Evolutionary conservation across 2,113 vertebrate species (phyloP), one percentile per base, ranked within the genome.

Genomic region (Clarias batrachus): DNA sequence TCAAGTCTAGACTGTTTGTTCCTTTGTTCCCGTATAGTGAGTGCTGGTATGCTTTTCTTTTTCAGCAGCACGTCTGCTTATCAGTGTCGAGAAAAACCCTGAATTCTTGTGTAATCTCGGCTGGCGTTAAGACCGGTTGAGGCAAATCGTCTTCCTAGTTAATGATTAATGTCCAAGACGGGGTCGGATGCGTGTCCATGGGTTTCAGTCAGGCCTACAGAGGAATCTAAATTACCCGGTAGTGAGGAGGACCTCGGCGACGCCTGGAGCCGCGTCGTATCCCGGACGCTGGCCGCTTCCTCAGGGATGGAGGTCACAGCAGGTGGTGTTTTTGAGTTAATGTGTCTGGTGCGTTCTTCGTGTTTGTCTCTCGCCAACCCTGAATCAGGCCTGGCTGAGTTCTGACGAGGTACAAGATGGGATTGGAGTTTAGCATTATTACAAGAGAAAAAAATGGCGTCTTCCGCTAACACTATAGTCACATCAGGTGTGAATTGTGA

Each of bases 141-240:
- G 60, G 19, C 60, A 81, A 11, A 54, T 77, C 52, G 74, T 19
- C 11, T 48, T n/a, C n/a, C 33, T 12, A 52, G 68, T 54, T 76
- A 90, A 95, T 94, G 97, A 93, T 92, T 94, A 81, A 94, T 93
- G 3, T 94, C 92, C 62, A 98, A 94, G 87, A 93, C 93, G 0
- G 97, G 97, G 87, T 98, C 97, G 59, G 97, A 99, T 89, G 94
- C 91, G 65, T 97, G 95, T 93, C 96, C 97, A 92, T 96, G 96
- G 91, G 96, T 95, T 90, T 95, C 95, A 81, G 92, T 90, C 60
- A 91, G 92, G 89, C 91, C 94, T 0, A 95, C 90, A 66, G 93
- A 87, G 56, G 92, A 88, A 89, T 97, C 94, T 83, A 99, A 93
- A 89, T 96, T 95, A 88, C 95, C 97, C 0, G 98, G 98, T 70